Percentiles rank a stretch among this genome's conserved stretches.
Conservation (phyloP, 2,888 invertebrate genomes). For the Latrodectus hesperus region DNA sequence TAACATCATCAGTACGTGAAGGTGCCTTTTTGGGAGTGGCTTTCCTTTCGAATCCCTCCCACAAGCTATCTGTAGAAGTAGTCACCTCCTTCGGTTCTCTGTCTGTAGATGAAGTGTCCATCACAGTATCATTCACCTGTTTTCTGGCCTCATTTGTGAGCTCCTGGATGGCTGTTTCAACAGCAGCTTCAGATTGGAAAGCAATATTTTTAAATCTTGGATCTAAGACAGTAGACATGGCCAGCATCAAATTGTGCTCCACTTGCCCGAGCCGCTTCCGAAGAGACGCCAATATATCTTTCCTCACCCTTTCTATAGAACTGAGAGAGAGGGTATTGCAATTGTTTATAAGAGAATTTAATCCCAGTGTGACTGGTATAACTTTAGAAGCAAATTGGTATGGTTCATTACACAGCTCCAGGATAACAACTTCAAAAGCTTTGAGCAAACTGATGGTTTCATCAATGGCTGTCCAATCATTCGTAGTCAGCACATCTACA, state of each 20-base stretch:
- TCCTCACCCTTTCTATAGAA: slow-evolving; percentile 56
- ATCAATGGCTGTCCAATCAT: slow-evolving; percentile 63
- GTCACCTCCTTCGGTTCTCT: slow-evolving; percentile 36
- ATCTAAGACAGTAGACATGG: slow-evolving; percentile 64
- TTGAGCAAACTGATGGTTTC: slow-evolving; percentile 64
- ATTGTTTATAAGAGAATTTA: slow-evolving; percentile 57
- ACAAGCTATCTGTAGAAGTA: slow-evolving; percentile 59
- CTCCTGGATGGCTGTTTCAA: slow-evolving; percentile 58
- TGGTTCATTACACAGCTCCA: slow-evolving; percentile 63
- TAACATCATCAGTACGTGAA: slow-evolving; percentile 45
- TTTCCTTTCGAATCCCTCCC: slow-evolving; percentile 66
- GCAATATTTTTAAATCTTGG: slow-evolving; percentile 66
- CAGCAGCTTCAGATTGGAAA: slow-evolving; percentile 64
- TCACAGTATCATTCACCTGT: slow-evolving; percentile 23
- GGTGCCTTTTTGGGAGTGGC: slow-evolving; percentile 61
- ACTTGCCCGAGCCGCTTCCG: slow-evolving; percentile 52
- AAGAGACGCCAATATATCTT: slow-evolving; percentile 41
- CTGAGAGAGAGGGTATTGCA: slow-evolving; percentile 47
- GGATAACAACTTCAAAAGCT: slow-evolving; percentile 62
- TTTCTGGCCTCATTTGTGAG: slow-evolving; percentile 46
- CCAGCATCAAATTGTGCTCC: slow-evolving; percentile 55
- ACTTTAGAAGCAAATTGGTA: slow-evolving; percentile 63
- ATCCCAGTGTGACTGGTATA: slow-evolving; percentile 51
- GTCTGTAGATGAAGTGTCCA: slow-evolving; percentile 5
- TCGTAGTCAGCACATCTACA: slow-evolving; percentile 38